These are phyloP conservation scores for Cosmia trapezina DNA, from an alignment of 2,888 invertebrate species.

Conservation along the genomic window DNA sequence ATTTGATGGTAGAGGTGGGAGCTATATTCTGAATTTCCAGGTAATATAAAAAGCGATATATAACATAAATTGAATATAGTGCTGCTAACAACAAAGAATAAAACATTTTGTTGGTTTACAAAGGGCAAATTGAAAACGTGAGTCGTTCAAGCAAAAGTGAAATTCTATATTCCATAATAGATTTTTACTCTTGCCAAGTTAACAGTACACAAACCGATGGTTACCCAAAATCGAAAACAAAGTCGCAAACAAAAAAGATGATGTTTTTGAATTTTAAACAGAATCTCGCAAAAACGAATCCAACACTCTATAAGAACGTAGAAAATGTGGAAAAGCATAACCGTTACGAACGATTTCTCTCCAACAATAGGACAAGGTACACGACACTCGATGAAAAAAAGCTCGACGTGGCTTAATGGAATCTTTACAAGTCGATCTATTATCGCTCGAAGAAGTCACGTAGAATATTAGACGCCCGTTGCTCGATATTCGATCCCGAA, in stretches of 20 bases:
- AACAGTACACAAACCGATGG: slow-evolving; percentile 18
- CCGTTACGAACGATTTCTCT: slow-evolving; percentile 84
- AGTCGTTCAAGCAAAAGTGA: slow-evolving; percentile 33
- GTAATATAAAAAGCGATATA: neutral
- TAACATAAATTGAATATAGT: no score
- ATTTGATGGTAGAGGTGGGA: neutral
- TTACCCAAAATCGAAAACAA: slow-evolving; percentile 41
- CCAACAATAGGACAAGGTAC: slow-evolving; percentile 79
- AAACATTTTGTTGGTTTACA: neutral
- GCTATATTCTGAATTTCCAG: neutral
- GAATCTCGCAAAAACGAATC: slow-evolving; percentile 59
- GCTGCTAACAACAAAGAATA: neutral
- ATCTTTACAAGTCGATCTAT: slow-evolving; percentile 80
- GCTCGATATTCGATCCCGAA: slow-evolving; percentile 70
- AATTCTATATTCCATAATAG: slow-evolving; percentile 18
- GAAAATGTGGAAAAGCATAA: slow-evolving; percentile 82
- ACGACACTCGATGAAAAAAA: slow-evolving; percentile 72
- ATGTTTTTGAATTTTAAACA: slow-evolving; percentile 53
- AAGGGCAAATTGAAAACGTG: slow-evolving; percentile 41
- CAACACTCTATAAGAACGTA: slow-evolving; percentile 70
- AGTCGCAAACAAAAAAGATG: no score
- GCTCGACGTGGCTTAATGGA: slow-evolving; percentile 78
- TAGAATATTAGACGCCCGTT: slow-evolving; percentile 85
- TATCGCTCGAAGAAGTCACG: slow-evolving; percentile 83
- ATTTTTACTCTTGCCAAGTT: slow-evolving; percentile 37